phyloP scores from a whole-genome alignment of 2,888 invertebrate species.

The Anaspis maculata region DNA sequence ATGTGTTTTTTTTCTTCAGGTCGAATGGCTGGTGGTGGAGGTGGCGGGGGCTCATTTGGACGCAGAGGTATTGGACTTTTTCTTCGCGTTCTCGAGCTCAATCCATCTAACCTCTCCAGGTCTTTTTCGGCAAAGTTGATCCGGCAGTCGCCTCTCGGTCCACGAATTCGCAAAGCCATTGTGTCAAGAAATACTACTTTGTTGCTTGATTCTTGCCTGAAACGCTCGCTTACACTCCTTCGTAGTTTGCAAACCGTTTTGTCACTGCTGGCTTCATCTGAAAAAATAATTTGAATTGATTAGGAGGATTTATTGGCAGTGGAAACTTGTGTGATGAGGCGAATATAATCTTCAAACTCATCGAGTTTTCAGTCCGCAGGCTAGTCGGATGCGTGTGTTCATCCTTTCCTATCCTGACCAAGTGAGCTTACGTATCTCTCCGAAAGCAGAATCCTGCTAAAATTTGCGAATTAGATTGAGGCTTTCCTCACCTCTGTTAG shows the following conservation, averaged over 20 bases:
- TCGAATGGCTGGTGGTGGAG: constrained; percentile 38
- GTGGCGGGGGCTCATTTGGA: constrained; percentile 46
- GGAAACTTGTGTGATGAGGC: no score
- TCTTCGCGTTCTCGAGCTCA: constrained; percentile 24
- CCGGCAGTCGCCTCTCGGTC: constrained; percentile 52
- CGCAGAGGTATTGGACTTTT: constrained; percentile 26
- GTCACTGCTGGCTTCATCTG: constrained; percentile 18
- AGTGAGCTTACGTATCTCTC: no score
- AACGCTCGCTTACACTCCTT: constrained; percentile 41
- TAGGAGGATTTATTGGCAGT: no score
- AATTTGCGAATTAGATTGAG: no score
- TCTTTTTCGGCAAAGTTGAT: constrained; percentile 49
- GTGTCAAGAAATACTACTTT: constrained; percentile 68
- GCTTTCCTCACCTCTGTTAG: no score
- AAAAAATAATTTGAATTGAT: constrained; percentile 13
- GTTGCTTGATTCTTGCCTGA: constrained; percentile 27
- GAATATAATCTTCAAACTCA: no score
- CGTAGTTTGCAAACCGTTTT: constrained; percentile 27
- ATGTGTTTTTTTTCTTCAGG: no score
- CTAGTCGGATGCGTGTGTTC: no score
- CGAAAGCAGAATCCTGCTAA: no score
- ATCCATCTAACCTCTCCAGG: constrained; percentile 32
- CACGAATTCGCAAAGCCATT: constrained; percentile 66
- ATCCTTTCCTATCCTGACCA: no score
- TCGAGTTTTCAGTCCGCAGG: no score